phyloP scores from a whole-genome alignment of 2,888 invertebrate genomes.

The Lysandra bellargus region DNA sequence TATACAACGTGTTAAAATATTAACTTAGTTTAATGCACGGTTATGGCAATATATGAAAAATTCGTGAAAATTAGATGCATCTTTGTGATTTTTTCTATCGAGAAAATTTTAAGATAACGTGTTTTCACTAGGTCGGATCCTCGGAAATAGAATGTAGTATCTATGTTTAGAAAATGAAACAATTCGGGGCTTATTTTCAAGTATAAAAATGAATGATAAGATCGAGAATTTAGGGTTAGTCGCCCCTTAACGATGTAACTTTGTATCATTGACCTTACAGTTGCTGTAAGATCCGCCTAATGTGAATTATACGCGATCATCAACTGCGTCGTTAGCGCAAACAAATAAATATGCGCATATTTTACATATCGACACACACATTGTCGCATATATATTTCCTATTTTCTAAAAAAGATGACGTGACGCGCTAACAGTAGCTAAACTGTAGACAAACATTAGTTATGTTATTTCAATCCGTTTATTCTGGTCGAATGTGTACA shows the following conservation, averaged over 20 bases:
- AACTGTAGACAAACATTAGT: neutral
- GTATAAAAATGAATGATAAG: too few relatives aligned
- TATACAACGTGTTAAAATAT: too few relatives aligned
- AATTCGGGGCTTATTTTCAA: too few relatives aligned
- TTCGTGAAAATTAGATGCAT: too few relatives aligned
- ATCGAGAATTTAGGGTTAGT: too few relatives aligned
- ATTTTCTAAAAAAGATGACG: slow-evolving; percentile 8
- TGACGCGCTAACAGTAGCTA: neutral
- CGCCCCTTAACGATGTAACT: neutral
- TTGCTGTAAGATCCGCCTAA: neutral
- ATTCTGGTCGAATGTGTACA: neutral
- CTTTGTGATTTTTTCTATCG: too few relatives aligned
- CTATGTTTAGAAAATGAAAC: too few relatives aligned
- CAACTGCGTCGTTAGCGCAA: slow-evolving; percentile 2
- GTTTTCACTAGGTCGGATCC: too few relatives aligned
- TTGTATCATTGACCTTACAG: neutral
- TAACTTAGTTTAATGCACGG: too few relatives aligned
- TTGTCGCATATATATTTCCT: neutral
- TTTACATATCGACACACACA: neutral
- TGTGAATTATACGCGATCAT: neutral
- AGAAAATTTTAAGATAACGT: too few relatives aligned
- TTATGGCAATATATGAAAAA: too few relatives aligned
- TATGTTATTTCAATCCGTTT: neutral
- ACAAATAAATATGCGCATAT: slow-evolving; percentile 18
- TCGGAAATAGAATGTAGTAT: too few relatives aligned